Evolutionary conservation across 2,888 invertebrate genomes (phyloP).

Genomic region (Drosophila mimica): DNA sequence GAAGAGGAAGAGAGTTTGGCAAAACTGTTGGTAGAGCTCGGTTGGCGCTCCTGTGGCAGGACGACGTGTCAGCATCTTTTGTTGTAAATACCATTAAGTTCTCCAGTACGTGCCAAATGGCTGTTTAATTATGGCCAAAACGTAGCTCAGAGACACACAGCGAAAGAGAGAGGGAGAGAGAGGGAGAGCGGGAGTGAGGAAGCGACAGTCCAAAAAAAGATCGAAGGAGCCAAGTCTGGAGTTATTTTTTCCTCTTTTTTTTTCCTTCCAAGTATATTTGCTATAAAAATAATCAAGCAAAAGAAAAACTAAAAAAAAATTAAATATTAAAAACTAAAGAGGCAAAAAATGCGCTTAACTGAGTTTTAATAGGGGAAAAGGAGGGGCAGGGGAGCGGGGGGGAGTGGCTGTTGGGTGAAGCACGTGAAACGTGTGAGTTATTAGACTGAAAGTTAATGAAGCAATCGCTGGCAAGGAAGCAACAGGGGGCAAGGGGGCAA

Average conservation of each 20-base stretch:
- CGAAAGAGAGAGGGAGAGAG: background rate
- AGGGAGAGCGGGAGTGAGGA: background rate
- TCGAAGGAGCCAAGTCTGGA: slow-evolving; percentile 10
- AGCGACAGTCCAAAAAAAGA: slow-evolving; percentile 14
- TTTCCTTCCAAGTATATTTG: slow-evolving; percentile 26
- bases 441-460: slow-evolving; percentile 49
- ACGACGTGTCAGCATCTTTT: slow-evolving; percentile 63
- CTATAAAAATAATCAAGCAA: slow-evolving; percentile 7
- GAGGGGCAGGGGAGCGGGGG: background rate
- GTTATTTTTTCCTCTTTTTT: background rate
- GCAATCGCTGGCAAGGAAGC: slow-evolving; percentile 25
- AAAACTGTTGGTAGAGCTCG: slow-evolving; percentile 7
- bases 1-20: slow-evolving; percentile 26
- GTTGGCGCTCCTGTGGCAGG: slow-evolving; percentile 12
- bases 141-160: background rate
- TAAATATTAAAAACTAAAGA: slow-evolving; percentile 18
- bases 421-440: slow-evolving; percentile 45
- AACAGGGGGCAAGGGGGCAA: background rate
- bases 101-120: slow-evolving; percentile 73
- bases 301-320: slow-evolving; percentile 1
- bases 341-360: slow-evolving; percentile 40
- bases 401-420: background rate
- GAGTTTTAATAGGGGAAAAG: slow-evolving; percentile 45
- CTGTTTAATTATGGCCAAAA: slow-evolving; percentile 68
- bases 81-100: slow-evolving; percentile 75